Percentiles rank a stretch among this genome's conserved stretches.
phyloP scores from a whole-genome alignment of 1,140 invertebrate genomes.

The Apis dorsata region DNA sequence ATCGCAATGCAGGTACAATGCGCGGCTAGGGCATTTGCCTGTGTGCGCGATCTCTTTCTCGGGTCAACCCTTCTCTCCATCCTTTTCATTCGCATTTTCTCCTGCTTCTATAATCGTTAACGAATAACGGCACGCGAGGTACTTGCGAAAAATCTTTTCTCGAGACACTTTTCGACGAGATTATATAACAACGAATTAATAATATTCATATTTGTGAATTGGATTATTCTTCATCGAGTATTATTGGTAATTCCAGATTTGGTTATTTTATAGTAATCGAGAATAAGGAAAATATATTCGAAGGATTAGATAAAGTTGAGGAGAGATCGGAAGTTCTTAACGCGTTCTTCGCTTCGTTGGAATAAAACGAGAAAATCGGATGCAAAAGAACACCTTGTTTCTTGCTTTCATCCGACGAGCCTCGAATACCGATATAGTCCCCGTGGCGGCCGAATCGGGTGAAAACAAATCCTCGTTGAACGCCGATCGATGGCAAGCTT shows the following conservation, averaged over 20 bases:
- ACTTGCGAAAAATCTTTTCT: too few relatives aligned
- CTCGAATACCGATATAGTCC: conserved; percentile 53
- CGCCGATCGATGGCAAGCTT: conserved; percentile 11
- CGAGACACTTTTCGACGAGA: too few relatives aligned
- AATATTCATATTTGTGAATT: too few relatives aligned
- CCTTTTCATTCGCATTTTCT: background rate
- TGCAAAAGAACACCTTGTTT: conserved; percentile 30
- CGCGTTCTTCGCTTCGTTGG: conserved; percentile 3
- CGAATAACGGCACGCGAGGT: too few relatives aligned
- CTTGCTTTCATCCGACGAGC: conserved; percentile 52
- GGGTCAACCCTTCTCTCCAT: background rate
- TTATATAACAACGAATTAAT: too few relatives aligned
- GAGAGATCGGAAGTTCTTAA: conserved; percentile 15
- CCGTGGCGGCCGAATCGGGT: conserved; percentile 14
- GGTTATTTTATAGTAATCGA: too few relatives aligned
- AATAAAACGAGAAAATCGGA: conserved; percentile 41
- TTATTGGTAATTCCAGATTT: too few relatives aligned
- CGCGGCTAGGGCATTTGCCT: conserved; percentile 41
- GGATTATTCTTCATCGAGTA: too few relatives aligned
- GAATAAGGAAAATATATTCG: background rate
- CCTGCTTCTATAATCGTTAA: too few relatives aligned
- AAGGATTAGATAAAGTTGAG: background rate
- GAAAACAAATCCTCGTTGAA: conserved; percentile 48
- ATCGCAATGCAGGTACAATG: conserved; percentile 69
- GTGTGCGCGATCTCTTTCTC: conserved; percentile 15